Percentiles rank a stretch among this genome's conserved stretches.
Conservation (phyloP, 2,797 vertebrate species). For the Margarornis squamiger region DNA sequence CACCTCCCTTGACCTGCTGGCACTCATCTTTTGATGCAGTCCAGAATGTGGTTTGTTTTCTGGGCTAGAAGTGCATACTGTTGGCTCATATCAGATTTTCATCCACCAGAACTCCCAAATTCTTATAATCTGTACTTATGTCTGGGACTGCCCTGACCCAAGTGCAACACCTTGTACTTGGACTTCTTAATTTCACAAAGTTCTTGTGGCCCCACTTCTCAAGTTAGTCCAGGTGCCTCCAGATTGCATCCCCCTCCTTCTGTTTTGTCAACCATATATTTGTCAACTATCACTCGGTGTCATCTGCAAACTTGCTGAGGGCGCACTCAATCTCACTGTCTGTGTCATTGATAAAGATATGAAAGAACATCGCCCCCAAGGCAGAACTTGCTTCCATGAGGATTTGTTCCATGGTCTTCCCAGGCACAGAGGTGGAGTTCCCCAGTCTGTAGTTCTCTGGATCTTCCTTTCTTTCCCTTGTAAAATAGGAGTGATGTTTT, state of each 20-base stretch:
- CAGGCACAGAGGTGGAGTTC: not conserved
- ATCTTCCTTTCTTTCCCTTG: not conserved
- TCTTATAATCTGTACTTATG: not conserved
- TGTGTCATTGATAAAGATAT: not conserved
- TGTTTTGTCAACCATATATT: not conserved
- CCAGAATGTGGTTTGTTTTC: accelerated
- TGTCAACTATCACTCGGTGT: not conserved
- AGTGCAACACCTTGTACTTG: not conserved
- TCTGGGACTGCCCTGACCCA: not conserved
- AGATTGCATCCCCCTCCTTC: not conserved
- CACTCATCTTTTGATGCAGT: not conserved
- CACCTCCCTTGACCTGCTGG: not conserved
- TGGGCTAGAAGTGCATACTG: not conserved
- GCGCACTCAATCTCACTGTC: not conserved
- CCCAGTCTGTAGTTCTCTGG: not conserved
- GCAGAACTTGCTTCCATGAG: not conserved
- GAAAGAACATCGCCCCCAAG: accelerated
- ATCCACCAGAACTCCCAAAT: not conserved
- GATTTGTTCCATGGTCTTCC: not conserved
- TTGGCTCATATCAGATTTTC: not conserved
- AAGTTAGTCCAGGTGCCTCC: not conserved
- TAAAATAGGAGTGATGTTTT: not conserved
- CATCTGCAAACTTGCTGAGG: not conserved
- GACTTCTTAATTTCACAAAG: not conserved
- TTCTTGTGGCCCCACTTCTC: not conserved